Evolutionary conservation across 2,888 invertebrate genomes (phyloP).

Genomic region (Nephrotoma appendiculata): DNA sequence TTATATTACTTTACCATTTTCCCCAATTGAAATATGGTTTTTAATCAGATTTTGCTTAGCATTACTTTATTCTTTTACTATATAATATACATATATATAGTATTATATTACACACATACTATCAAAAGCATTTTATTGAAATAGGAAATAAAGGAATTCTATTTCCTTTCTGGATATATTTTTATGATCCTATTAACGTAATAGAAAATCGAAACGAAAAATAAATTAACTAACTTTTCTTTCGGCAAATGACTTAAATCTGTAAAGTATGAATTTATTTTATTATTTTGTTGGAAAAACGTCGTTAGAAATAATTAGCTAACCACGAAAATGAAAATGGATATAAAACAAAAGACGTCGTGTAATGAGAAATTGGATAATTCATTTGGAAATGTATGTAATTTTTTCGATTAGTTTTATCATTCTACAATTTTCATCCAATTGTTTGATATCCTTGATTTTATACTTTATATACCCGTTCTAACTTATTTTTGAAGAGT

Average conservation of each 20-base stretch:
- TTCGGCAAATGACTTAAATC: neutral
- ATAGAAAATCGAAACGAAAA: neutral
- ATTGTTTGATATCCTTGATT: neutral
- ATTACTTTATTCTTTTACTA: neutral
- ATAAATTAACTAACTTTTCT: neutral
- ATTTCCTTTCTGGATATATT: neutral
- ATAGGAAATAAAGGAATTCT: neutral
- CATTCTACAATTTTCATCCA: neutral
- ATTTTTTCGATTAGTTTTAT: neutral
- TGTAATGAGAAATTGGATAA: neutral
- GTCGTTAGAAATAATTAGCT: neutral
- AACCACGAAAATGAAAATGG: neutral
- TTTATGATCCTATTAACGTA: neutral
- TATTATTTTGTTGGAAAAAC: neutral
- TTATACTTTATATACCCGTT: neutral
- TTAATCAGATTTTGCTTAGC: neutral
- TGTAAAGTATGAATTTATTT: neutral
- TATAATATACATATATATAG: neutral
- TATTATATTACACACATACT: no score
- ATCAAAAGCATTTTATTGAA: neutral
- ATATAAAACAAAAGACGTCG: no score
- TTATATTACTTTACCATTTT: neutral
- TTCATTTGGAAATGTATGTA: neutral
- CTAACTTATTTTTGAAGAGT: neutral
- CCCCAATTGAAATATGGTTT: neutral